Percentiles rank a stretch among this genome's conserved stretches.
Conservation (phyloP, 2,113 vertebrate genomes). For the Tonatia bakeri region DNA sequence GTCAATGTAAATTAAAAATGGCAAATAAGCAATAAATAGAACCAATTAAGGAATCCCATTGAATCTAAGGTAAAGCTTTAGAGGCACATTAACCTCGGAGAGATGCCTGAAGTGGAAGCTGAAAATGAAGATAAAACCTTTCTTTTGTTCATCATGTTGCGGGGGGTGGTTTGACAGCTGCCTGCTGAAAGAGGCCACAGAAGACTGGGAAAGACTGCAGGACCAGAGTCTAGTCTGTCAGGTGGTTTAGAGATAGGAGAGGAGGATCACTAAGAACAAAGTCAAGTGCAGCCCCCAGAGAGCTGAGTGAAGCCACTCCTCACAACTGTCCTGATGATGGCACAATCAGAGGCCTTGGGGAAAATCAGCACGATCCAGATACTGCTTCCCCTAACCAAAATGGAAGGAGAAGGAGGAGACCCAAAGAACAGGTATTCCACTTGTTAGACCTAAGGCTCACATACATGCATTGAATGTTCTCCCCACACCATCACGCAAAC, state of each 20-base stretch:
- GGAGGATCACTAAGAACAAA: not conserved
- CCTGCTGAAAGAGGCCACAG: not conserved
- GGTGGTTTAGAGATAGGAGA: not conserved
- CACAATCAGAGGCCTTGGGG: not conserved
- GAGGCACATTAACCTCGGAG: not conserved
- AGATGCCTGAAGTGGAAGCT: not conserved
- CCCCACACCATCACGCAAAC: not conserved
- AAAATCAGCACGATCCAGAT: not conserved
- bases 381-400: not conserved
- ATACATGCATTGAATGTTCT: not conserved
- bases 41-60: not conserved
- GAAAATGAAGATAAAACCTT: slow-evolving; percentile 1
- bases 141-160: not conserved
- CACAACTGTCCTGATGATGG: not conserved
- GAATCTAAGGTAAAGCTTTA: slow-evolving; percentile 32
- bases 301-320: not conserved
- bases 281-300: not conserved
- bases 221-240: not conserved
- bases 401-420: not conserved
- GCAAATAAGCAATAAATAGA: not conserved
- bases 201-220: not conserved
- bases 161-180: not conserved
- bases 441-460: not conserved
- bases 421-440: not conserved
- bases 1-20: not conserved